These are phyloP conservation scores for Amyelois transitella DNA, from an alignment of 1,140 invertebrate genomes.

Conservation along the genomic window DNA sequence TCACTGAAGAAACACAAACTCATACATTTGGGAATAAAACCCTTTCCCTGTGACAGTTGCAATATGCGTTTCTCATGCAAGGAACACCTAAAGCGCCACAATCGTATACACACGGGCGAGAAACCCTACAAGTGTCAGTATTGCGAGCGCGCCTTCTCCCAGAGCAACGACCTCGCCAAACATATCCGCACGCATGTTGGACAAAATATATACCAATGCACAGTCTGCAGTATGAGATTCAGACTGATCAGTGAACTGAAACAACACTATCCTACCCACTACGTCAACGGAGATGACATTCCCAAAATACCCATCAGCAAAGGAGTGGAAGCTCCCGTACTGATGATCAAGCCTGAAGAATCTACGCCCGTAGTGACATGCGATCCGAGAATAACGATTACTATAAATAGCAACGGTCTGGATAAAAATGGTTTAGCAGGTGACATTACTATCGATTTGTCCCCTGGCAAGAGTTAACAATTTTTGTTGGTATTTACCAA, in stretches of 20 bases:
- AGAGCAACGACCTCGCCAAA: constrained; percentile 73
- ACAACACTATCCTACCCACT: constrained; percentile 63
- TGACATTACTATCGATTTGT: constrained; percentile 48
- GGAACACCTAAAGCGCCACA: constrained; percentile 76
- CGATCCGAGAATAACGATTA: constrained; percentile 46
- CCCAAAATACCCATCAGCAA: not conserved
- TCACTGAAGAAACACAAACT: constrained; percentile 78
- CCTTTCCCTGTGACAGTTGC: constrained; percentile 88
- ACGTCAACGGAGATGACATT: constrained; percentile 27
- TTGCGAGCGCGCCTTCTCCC: constrained; percentile 74
- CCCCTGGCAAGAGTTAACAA: constrained; percentile 25
- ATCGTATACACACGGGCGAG: constrained; percentile 82
- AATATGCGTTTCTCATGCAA: constrained; percentile 77
- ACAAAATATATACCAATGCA: constrained; percentile 67
- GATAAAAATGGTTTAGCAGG: constrained; percentile 35
- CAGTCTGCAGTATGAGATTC: constrained; percentile 56
- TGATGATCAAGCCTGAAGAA: not conserved
- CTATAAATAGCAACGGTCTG: constrained; percentile 31
- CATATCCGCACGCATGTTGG: constrained; percentile 67
- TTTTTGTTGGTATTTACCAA: not conserved
- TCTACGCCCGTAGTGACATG: not conserved
- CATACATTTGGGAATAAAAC: constrained; percentile 85
- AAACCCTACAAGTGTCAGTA: constrained; percentile 79
- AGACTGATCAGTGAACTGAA: constrained; percentile 60
- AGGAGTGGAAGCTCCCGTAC: not conserved